phyloP scores from a whole-genome alignment of 2,797 vertebrate genomes.

The Scarus forsteni region DNA sequence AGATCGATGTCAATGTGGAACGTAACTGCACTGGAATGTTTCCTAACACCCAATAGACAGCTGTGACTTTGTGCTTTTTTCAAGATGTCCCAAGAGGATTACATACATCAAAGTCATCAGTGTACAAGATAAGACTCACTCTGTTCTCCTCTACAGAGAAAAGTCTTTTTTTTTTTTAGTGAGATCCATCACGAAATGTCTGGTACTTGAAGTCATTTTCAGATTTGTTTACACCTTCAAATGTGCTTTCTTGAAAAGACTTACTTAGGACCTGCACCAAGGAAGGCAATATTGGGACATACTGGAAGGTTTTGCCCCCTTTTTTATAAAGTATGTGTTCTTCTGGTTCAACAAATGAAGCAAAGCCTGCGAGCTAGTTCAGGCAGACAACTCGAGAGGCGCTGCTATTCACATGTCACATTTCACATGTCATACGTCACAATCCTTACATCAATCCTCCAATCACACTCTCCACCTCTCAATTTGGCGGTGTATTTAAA shows the following conservation, averaged over 20 bases:
- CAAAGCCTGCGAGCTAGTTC: no score
- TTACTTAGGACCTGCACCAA: background rate
- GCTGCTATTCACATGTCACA: no score
- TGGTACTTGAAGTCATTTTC: background rate
- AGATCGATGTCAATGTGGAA: background rate
- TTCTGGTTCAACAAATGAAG: background rate
- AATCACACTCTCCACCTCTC: no score
- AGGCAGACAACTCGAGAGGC: no score
- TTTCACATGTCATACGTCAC: no score
- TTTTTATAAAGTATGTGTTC: background rate
- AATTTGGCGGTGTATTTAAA: no score
- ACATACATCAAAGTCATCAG: slow-evolving; percentile 6
- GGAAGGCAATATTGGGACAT: background rate
- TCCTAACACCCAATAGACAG: slow-evolving; percentile 15
- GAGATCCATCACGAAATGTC: background rate
- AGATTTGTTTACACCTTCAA: slow-evolving; percentile 5
- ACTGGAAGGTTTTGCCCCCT: background rate
- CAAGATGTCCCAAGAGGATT: background rate
- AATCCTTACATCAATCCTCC: no score
- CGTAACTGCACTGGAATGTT: background rate
- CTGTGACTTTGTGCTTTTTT: slow-evolving; percentile 11
- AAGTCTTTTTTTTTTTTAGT: slow-evolving; percentile 22
- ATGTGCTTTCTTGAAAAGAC: background rate
- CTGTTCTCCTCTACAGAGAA: slow-evolving; percentile 13
- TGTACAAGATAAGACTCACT: slow-evolving; percentile 7